Evolutionary conservation across 2,888 invertebrate genomes (phyloP), one percentile per base, ranked within the genome.

Genomic region (Uropetala carovei): DNA sequence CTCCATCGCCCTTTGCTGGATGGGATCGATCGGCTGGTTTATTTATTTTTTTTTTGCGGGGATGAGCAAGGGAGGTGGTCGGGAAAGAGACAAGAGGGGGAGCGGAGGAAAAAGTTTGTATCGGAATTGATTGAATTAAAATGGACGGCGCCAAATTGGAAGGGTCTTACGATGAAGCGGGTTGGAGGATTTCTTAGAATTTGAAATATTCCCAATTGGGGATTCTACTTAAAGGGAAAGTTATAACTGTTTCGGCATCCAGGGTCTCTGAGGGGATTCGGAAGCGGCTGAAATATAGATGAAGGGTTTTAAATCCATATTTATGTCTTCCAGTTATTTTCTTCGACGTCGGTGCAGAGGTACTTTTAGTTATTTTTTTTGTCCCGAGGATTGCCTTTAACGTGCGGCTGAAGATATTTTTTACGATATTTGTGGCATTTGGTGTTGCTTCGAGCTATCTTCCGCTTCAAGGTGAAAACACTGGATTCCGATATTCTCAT

Each of bases 61-160:
- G 43, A 5, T 43, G 43, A 43, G n/a, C n/a, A n/a, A 43, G 43
- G 43, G 43, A 43, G 43, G 43, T 5, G 43, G 43, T 43, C 43
- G 43, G 43, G 43, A 43, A 43, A 43, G 43, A 43, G 43, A n/a
- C 0, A n/a, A n/a, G 2, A 22, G 68, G 11, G 18, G 68, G 68
- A 68, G n/a, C 68, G 22, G 68, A n/a, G 68, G 68, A 68, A 68
- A 68, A 22, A 68, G 68, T 68, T 68, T 68, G 68, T 68, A 68
- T 68, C 68, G 68, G 68, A 68, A 22, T 68, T 68, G 68, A 68
- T 68, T 68, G 68, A 68, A 68, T 68, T 68, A 68, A 22, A 68
- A 68, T 68, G 68, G 68, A 68, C 22, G 68, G 22, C 68, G 68
- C 68, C 8, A 68, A n/a, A 68, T 68, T 68, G n/a, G 68, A 68